Conservation (phyloP, 2,888 invertebrate species). For the Mythimna loreyi region DNA sequence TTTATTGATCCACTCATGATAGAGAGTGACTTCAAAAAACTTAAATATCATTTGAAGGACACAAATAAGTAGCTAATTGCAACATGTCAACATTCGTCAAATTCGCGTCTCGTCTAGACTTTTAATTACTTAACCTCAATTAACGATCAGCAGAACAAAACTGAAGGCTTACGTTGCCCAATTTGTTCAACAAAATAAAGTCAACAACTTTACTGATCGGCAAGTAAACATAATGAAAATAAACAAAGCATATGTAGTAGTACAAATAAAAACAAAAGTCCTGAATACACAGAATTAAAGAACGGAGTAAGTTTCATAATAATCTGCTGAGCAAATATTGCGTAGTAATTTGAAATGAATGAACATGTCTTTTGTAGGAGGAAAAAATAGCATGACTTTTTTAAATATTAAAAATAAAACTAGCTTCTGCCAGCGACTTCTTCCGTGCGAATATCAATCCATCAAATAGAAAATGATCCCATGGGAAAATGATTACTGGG, state of each 20-base stretch:
- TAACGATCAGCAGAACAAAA: slow-evolving; percentile 6
- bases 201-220: slow-evolving; percentile 16
- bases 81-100: slow-evolving; percentile 1
- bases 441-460: no score
- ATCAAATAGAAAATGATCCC: no score
- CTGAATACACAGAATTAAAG: slow-evolving; percentile 11
- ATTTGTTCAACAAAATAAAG: slow-evolving; percentile 23
- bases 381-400: slow-evolving; percentile 12
- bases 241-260: slow-evolving; percentile 16
- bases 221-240: slow-evolving; percentile 1
- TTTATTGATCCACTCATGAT: no score
- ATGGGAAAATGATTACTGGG: no score
- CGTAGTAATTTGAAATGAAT: slow-evolving; percentile 19
- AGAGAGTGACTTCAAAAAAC: not conserved
- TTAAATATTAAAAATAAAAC: not conserved
- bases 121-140: slow-evolving; percentile 45
- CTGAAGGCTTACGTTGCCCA: slow-evolving; percentile 36
- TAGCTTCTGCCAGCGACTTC: no score
- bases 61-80: slow-evolving; percentile 12
- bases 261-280: slow-evolving; percentile 30
- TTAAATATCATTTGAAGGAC: not conserved
- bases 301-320: slow-evolving; percentile 31
- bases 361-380: slow-evolving; percentile 31
- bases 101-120: slow-evolving; percentile 15
- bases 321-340: slow-evolving; percentile 36